Percentiles rank a stretch among this genome's conserved stretches.
These are phyloP conservation scores for Stigmatopora argus DNA, from an alignment of 2,113 vertebrate genomes.

Conservation along the genomic window DNA sequence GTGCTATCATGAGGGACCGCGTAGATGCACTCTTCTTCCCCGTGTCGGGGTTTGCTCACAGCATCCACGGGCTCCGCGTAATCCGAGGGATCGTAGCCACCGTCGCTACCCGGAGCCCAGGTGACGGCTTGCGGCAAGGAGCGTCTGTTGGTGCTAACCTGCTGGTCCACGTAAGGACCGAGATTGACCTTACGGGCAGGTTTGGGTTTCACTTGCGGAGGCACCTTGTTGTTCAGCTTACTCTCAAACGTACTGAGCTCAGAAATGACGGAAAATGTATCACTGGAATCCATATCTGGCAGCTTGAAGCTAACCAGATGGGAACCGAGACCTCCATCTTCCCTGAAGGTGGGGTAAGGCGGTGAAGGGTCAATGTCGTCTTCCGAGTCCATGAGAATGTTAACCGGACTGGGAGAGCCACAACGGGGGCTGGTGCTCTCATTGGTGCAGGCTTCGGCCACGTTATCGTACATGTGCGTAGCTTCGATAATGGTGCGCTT, in stretches of 20 bases:
- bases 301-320: slow-evolving; percentile 80
- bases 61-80: slow-evolving; percentile 94
- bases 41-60: slow-evolving; percentile 80
- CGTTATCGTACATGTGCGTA: slow-evolving; percentile 90
- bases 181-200: slow-evolving; percentile 80
- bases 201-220: slow-evolving; percentile 88
- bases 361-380: slow-evolving; percentile 81
- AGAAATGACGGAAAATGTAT: slow-evolving; percentile 77
- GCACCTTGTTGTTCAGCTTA: slow-evolving; percentile 87
- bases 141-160: slow-evolving; percentile 70
- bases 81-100: slow-evolving; percentile 90
- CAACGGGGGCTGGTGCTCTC: slow-evolving; percentile 85
- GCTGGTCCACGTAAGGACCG: slow-evolving; percentile 75
- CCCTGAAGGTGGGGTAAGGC: slow-evolving; percentile 70
- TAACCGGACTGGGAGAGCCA: slow-evolving; percentile 84
- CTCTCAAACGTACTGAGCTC: slow-evolving; percentile 79
- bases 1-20: slow-evolving; percentile 95
- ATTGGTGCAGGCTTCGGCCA: slow-evolving; percentile 81
- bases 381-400: slow-evolving; percentile 83
- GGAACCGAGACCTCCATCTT: slow-evolving; percentile 70
- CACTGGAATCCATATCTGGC: slow-evolving; percentile 81
- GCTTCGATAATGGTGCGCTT: slow-evolving; percentile 88
- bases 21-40: slow-evolving; percentile 94
- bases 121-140: slow-evolving; percentile 76
- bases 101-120: slow-evolving; percentile 77